Percentiles rank a stretch among this genome's conserved stretches.
Evolutionary conservation across 2,113 vertebrate species (phyloP).

Genomic region (Gorilla gorilla): DNA sequence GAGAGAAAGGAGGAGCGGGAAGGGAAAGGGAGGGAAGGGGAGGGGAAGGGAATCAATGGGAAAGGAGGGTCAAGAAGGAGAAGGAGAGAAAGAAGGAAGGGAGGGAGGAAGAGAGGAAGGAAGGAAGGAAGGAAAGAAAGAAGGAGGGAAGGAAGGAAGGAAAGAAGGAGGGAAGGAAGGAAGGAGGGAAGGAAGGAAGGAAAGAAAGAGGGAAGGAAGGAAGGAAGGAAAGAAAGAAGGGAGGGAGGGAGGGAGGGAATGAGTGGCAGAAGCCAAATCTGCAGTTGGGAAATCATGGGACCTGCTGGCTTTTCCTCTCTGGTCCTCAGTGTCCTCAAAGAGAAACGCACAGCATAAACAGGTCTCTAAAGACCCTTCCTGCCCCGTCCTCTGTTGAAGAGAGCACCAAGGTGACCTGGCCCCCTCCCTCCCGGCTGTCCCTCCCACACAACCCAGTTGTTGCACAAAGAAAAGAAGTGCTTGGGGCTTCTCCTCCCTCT

Average conservation of each 20-base stretch:
- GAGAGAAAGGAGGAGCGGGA: not conserved
- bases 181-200: accelerated
- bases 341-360: not conserved
- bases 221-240: accelerated
- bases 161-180: no score
- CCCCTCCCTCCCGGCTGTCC: not conserved
- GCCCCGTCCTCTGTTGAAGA: not conserved
- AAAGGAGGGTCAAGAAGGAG: not conserved
- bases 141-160: accelerated
- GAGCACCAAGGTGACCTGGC: conserved; percentile 73
- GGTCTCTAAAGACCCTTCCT: not conserved
- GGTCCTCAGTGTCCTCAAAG: not conserved
- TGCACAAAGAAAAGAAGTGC: not conserved
- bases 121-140: accelerated
- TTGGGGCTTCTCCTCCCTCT: not conserved
- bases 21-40: no score
- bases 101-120: accelerated
- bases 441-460: not conserved
- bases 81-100: no score
- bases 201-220: no score
- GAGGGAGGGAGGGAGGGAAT: accelerated
- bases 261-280: not conserved
- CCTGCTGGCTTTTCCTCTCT: not conserved
- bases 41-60: no score
- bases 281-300: not conserved